Conservation (phyloP, 1,140 invertebrate genomes). For the Caenorhabditis brenneri region DNA sequence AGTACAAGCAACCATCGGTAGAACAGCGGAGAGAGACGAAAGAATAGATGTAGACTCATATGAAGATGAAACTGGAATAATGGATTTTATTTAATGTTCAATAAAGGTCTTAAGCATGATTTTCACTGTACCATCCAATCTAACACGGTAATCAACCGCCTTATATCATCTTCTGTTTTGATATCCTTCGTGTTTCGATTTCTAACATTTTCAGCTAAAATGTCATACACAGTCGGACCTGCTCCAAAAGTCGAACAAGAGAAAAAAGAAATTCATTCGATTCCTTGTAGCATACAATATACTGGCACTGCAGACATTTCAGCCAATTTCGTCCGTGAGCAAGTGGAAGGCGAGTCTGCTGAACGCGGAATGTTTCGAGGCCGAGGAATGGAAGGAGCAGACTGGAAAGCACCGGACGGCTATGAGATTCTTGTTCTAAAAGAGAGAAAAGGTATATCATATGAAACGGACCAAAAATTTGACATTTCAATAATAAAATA, state of each 20-base stretch:
- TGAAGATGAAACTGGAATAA: not conserved
- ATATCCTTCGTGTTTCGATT: not conserved
- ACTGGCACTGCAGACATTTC: constrained; percentile 27
- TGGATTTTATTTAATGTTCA: constrained; percentile 21
- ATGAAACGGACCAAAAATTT: no score
- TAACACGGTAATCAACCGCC: no score
- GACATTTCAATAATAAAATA: no score
- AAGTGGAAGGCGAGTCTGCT: not conserved
- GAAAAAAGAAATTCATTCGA: constrained; percentile 42
- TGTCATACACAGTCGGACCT: not conserved
- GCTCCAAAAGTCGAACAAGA: not conserved
- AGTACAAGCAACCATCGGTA: no score
- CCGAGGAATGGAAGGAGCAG: constrained; percentile 38
- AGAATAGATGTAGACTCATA: not conserved
- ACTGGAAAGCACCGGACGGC: constrained; percentile 19
- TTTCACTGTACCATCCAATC: no score
- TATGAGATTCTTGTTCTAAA: constrained; percentile 42
- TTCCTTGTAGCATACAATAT: constrained; percentile 46
- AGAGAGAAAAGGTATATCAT: not conserved
- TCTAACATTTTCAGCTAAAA: not conserved
- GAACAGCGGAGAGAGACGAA: not conserved
- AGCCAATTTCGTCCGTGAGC: constrained; percentile 43
- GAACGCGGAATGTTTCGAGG: constrained; percentile 18
- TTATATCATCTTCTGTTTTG: not conserved
- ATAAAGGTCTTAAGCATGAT: no score